Conservation (phyloP, 2,888 invertebrate species). For the Ectobius pallidus region DNA sequence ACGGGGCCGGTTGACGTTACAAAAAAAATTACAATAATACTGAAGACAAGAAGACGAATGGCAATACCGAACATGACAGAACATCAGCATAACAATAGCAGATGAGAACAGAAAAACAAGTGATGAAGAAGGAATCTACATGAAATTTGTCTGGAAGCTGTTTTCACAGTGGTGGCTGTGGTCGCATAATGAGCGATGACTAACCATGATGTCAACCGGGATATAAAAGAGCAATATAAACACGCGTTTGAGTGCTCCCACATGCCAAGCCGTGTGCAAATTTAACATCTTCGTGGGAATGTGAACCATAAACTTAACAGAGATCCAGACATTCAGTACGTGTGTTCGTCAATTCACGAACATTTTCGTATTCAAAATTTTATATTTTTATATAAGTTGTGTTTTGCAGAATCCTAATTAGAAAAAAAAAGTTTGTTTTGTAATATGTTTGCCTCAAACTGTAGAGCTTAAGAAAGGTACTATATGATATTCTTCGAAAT, state of each 20-base stretch:
- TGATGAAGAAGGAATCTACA: not conserved
- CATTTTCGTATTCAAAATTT: too few relatives aligned
- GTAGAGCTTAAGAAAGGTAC: too few relatives aligned
- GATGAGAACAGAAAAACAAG: not conserved
- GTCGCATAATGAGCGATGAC: not conserved
- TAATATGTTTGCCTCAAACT: too few relatives aligned
- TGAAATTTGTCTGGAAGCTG: not conserved
- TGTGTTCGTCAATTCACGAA: too few relatives aligned
- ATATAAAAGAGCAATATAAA: not conserved
- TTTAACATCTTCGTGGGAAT: too few relatives aligned
- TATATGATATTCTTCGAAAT: too few relatives aligned
- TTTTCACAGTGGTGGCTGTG: too few relatives aligned
- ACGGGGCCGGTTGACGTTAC: not conserved
- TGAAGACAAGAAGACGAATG: not conserved
- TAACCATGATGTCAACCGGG: not conserved
- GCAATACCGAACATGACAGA: not conserved
- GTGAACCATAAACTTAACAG: too few relatives aligned
- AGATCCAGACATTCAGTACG: too few relatives aligned
- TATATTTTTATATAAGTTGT: too few relatives aligned
- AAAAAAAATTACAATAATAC: not conserved
- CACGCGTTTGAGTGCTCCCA: not conserved
- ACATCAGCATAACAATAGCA: not conserved
- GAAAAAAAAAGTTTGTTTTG: too few relatives aligned
- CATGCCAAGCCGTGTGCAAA: not conserved
- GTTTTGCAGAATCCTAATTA: too few relatives aligned